Evolutionary conservation across 2,113 vertebrate species (phyloP).

Genomic region (Poeciliopsis occidentalis): DNA sequence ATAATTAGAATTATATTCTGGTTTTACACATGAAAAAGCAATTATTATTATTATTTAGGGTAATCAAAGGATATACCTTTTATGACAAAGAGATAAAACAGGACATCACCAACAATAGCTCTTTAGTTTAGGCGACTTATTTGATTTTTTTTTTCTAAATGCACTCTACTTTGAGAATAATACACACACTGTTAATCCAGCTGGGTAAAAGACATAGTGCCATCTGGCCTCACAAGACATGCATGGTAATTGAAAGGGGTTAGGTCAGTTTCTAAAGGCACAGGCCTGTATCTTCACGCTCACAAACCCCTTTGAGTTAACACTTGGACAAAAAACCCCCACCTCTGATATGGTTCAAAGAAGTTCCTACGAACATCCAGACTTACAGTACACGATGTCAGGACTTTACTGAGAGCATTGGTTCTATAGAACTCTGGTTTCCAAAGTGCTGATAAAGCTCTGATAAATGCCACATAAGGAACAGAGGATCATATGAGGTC

Average conservation of each 20-base stretch:
- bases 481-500: conserved; percentile 17
- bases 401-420: neutral
- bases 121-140: conserved; percentile 47
- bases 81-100: neutral
- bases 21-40: neutral
- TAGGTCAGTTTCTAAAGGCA: conserved; percentile 34
- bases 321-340: conserved; percentile 19
- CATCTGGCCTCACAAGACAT: conserved; percentile 52
- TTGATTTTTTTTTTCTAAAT: conserved; percentile 50
- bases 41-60: neutral
- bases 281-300: neutral
- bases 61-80: neutral
- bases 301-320: conserved; percentile 3
- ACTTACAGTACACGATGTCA: neutral
- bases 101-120: conserved; percentile 37
- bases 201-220: conserved; percentile 35
- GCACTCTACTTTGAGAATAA: conserved; percentile 37
- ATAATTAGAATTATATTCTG: neutral
- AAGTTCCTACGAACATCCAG: neutral
- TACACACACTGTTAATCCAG: conserved; percentile 63
- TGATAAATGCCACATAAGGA: conserved; percentile 10
- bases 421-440: conserved; percentile 22
- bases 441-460: conserved; percentile 16
- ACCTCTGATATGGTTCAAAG: conserved; percentile 23
- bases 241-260: conserved; percentile 25